Percentiles rank a stretch among this genome's conserved stretches.
Evolutionary conservation across 2,888 invertebrate genomes (phyloP).

Genomic region (Meandrusa payeni): DNA sequence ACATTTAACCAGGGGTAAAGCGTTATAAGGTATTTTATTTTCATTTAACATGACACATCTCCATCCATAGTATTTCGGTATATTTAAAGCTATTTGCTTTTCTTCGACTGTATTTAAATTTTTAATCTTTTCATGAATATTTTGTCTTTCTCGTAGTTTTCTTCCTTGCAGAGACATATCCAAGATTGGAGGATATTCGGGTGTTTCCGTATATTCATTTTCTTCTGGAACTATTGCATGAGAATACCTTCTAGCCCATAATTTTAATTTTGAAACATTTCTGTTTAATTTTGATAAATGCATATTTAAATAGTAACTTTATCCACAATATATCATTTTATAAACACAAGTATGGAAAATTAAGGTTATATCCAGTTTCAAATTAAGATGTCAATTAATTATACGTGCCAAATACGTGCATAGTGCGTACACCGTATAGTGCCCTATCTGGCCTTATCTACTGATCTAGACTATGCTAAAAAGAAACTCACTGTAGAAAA

Average conservation of each 20-base stretch:
- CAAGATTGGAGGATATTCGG: constrained; percentile 82
- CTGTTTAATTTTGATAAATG: constrained; percentile 53
- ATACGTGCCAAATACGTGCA: no score
- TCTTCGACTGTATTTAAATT: constrained; percentile 88
- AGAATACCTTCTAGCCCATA: constrained; percentile 42
- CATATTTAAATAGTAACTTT: constrained; percentile 43
- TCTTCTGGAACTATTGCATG: constrained; percentile 50
- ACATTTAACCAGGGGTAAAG: constrained; percentile 85
- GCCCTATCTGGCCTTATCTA: no score
- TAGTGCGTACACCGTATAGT: no score
- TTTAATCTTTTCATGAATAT: constrained; percentile 81
- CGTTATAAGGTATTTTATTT: constrained; percentile 82
- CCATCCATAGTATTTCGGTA: constrained; percentile 91
- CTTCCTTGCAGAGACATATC: constrained; percentile 78
- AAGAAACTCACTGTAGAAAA: no score
- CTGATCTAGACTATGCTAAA: no score
- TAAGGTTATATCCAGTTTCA: no score
- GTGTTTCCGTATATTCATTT: constrained; percentile 65
- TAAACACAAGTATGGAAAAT: constrained; percentile 9
- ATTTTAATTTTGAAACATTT: constrained; percentile 55
- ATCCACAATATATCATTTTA: constrained; percentile 9
- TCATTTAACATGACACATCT: constrained; percentile 83
- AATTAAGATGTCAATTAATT: no score
- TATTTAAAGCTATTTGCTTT: constrained; percentile 90
- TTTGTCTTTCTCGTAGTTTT: constrained; percentile 63